Evolutionary conservation across 2,113 vertebrate species (phyloP).

Genomic region (Gobio gobio): DNA sequence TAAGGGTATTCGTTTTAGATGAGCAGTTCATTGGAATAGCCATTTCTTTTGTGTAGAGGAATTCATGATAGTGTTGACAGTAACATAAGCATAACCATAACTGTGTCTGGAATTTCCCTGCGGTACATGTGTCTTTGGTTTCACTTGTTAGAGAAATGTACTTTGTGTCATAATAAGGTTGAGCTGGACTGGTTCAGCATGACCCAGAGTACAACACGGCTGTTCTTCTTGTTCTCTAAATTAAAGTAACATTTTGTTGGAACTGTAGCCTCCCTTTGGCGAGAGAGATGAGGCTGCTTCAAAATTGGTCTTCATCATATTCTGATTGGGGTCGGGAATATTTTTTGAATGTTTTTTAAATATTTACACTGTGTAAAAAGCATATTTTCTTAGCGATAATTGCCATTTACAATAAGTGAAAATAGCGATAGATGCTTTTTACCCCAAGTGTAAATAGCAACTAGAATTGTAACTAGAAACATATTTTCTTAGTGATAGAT

Average conservation of each 20-base stretch:
- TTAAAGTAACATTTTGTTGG: neutral
- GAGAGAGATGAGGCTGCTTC: neutral
- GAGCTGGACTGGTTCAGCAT: conserved; percentile 43
- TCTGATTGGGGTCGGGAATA: neutral
- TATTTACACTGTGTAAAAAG: too few relatives aligned
- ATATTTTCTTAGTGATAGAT: too few relatives aligned
- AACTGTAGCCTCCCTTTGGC: neutral
- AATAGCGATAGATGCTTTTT: too few relatives aligned
- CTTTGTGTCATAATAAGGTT: conserved; percentile 52
- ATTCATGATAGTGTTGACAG: neutral
- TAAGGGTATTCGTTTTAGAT: neutral
- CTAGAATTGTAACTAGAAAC: too few relatives aligned
- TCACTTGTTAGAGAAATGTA: conserved; percentile 49
- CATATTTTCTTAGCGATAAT: too few relatives aligned
- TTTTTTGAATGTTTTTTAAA: too few relatives aligned
- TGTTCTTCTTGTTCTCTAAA: neutral
- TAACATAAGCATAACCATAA: neutral
- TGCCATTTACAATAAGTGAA: too few relatives aligned
- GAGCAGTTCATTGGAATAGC: neutral
- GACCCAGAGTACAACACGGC: conserved; percentile 27
- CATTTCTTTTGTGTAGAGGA: neutral
- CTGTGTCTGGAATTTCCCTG: conserved; percentile 20
- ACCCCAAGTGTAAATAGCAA: too few relatives aligned
- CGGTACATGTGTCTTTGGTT: neutral
- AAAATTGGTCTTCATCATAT: neutral